Percentiles rank a stretch among this genome's conserved stretches.
Conservation (phyloP, 1,140 invertebrate genomes). For the Hyles euphorbiae region DNA sequence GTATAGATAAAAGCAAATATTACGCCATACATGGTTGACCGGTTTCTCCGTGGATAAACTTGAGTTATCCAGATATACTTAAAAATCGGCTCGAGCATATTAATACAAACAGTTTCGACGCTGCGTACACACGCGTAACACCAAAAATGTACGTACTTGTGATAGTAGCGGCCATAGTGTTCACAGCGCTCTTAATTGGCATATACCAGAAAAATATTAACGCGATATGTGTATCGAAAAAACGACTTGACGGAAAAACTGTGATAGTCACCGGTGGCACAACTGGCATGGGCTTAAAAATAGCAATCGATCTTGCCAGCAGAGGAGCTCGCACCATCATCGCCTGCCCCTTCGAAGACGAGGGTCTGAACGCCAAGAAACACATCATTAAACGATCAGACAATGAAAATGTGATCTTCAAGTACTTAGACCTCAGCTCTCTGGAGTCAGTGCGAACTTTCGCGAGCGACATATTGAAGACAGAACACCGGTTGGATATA, state of each 20-base stretch:
- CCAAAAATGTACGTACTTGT: constrained; percentile 5
- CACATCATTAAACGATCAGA: constrained; percentile 39
- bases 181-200: constrained; percentile 9
- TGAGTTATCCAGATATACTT: neutral
- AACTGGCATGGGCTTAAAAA: constrained; percentile 88
- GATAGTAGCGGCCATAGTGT: constrained; percentile 8
- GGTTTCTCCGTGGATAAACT: too few species aligned
- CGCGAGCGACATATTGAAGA: constrained; percentile 60
- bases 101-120: neutral
- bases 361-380: constrained; percentile 57
- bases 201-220: constrained; percentile 28
- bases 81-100: too few species aligned
- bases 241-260: constrained; percentile 78
- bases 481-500: constrained; percentile 77
- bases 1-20: too few species aligned
- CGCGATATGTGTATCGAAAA: constrained; percentile 50
- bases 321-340: constrained; percentile 84
- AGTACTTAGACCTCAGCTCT: constrained; percentile 47
- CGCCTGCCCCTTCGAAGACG: constrained; percentile 79
- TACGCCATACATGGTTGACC: too few species aligned
- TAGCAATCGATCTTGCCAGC: constrained; percentile 80
- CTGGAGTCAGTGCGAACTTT: constrained; percentile 42
- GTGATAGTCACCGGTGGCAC: constrained; percentile 89
- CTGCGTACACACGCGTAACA: neutral
- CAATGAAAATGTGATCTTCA: constrained; percentile 44